Evolutionary conservation across 1,140 invertebrate genomes (phyloP).

Genomic region (Olivierus martensii): DNA sequence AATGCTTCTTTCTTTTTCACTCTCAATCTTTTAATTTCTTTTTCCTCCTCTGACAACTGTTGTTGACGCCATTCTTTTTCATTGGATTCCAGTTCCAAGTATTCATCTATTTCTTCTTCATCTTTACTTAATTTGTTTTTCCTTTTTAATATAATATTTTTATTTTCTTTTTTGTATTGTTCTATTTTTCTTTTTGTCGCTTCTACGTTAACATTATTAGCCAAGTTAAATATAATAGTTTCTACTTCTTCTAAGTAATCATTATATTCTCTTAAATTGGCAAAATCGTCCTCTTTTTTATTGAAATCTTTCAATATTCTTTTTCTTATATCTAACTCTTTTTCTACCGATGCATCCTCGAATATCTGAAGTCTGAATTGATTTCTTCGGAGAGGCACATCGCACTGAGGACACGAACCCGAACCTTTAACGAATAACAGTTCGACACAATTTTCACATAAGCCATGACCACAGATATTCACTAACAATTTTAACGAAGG

Average conservation of each 20-base stretch:
- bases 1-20: slow-evolving; percentile 72
- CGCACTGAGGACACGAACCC: slow-evolving; percentile 82
- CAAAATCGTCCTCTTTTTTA: slow-evolving; percentile 82
- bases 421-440: slow-evolving; percentile 89
- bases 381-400: slow-evolving; percentile 63
- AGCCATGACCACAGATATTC: slow-evolving; percentile 92
- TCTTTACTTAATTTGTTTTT: slow-evolving; percentile 32
- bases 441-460: slow-evolving; percentile 96
- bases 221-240: slow-evolving; percentile 78
- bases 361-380: slow-evolving; percentile 83
- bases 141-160: slow-evolving; percentile 76
- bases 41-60: slow-evolving; percentile 44
- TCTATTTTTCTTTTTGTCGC: slow-evolving; percentile 84
- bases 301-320: slow-evolving; percentile 79
- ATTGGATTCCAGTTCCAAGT: slow-evolving; percentile 61
- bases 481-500: slow-evolving; percentile 94
- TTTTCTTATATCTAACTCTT: slow-evolving; percentile 91
- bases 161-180: slow-evolving; percentile 86
- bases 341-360: slow-evolving; percentile 90
- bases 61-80: slow-evolving; percentile 36
- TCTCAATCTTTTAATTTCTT: slow-evolving; percentile 66
- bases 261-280: slow-evolving; percentile 64
- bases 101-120: slow-evolving; percentile 53
- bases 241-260: slow-evolving; percentile 86
- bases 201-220: slow-evolving; percentile 77